Percentiles rank a stretch among this genome's conserved stretches.
Evolutionary conservation across 1,140 invertebrate species (phyloP).

Genomic region (Eriocheir sinensis): DNA sequence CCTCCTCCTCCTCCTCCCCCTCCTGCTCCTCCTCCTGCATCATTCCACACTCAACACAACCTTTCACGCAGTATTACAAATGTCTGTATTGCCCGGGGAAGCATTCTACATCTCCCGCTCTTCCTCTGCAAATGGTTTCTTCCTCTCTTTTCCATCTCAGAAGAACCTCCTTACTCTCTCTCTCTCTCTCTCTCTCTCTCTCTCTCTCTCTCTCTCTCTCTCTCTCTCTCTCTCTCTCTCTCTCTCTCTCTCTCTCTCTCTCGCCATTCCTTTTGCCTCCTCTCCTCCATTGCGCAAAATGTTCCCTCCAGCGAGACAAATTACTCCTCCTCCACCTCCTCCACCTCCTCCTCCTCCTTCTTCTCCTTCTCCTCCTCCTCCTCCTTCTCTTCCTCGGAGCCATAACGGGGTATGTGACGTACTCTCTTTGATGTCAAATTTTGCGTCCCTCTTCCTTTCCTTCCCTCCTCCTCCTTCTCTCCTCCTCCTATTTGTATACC

Average conservation of each 20-base stretch:
- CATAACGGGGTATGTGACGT: not conserved
- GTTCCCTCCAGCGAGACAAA: not conserved
- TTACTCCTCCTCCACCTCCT: not conserved
- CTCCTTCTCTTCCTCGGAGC: not conserved
- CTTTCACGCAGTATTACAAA: constrained; percentile 16
- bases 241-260: not conserved
- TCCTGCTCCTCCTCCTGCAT: not conserved
- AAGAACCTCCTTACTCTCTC: not conserved
- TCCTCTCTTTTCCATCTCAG: not conserved
- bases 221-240: not conserved
- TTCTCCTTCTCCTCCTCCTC: not conserved
- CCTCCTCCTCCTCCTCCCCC: not conserved
- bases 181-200: not conserved
- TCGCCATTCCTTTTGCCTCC: too few species aligned
- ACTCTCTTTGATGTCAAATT: too few species aligned
- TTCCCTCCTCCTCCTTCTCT: too few species aligned
- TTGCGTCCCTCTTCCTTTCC: too few species aligned
- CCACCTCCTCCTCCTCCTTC: not conserved
- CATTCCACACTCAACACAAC: not conserved
- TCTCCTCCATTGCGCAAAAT: not conserved
- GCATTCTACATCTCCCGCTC: not conserved
- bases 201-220: not conserved
- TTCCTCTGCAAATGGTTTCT: not conserved
- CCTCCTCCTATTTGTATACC: too few species aligned
- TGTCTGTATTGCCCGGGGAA: not conserved